Base-by-base conservation (phyloP, 2,113 vertebrate species). In the Hypomesus transpacificus region DNA sequence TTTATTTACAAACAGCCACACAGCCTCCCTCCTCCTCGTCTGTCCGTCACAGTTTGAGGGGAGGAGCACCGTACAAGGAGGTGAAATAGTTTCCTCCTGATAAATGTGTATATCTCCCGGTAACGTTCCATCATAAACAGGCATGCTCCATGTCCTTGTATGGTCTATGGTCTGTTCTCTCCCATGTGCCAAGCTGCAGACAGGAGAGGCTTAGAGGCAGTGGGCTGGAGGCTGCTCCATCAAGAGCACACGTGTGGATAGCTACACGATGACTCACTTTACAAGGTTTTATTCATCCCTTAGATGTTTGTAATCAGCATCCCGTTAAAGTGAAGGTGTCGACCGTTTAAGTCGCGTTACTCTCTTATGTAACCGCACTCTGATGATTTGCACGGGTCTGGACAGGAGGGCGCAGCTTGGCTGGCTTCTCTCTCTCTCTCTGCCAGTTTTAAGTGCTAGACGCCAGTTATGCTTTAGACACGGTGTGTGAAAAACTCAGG, bases 51-150 rank as follows among this genome's bases (percentile, higher is more conserved):
- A 24, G 68, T 67, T 68, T 74, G 71, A 74, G 76, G 74, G 76
- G 71, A 75, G 75, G 74, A 90, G 75, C 75, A 86, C 91, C 91
- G 89, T 92, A 91, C 86, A 91, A 85, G 91, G 90, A 81, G 79
- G 87, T 78, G 77, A 84, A 89, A 82, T 75, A 82, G 79, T 77
- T 81, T 75, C 78, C 81, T 63, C 74, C 74, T 88, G 88, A 91
- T 89, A 89, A 88, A 91, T 89, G 85, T 84, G 85, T 74, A 84
- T 78, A 86, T 91, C 86, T 78, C 82, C 77, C 84, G 89, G 88
- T 89, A 90, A 89, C 82, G 56, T 62, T 77, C 82, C 82, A 83
- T 87, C 77, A 86, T 88, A 84, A 85, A 86, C 87, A 77, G 46
- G 62, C 65, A 3, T 4, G 78, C 83, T 82, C 52, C 85, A 85